Conservation (phyloP, 92 coral and sea anemone genomes). For the Ricordea florida region DNA sequence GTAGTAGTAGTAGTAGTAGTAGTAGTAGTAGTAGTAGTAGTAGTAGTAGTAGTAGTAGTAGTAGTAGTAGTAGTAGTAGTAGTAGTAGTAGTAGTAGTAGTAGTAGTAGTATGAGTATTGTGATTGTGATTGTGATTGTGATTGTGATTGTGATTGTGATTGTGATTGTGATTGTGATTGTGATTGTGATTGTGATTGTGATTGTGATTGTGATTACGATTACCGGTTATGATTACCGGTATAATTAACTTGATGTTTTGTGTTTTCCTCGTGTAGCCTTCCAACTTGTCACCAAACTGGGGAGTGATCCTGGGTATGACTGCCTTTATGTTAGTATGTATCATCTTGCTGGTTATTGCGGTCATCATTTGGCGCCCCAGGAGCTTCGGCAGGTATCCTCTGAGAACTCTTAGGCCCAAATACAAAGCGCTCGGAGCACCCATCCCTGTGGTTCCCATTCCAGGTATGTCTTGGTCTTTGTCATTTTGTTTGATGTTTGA, state of each 20-base stretch:
- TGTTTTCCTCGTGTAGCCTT: slow-evolving; percentile 57
- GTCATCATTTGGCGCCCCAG: slow-evolving; percentile 97
- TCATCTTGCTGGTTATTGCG: slow-evolving; percentile 92
- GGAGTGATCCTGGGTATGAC: slow-evolving; percentile 92
- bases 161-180: too few relatives aligned
- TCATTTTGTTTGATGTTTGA: too few relatives aligned
- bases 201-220: not conserved
- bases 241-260: not conserved
- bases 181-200: not conserved
- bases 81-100: too few relatives aligned
- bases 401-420: slow-evolving; percentile 90
- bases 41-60: too few relatives aligned
- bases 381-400: slow-evolving; percentile 88
- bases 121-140: too few relatives aligned
- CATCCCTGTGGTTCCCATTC: slow-evolving; percentile 95
- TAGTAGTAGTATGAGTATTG: not conserved
- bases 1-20: too few relatives aligned
- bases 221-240: not conserved
- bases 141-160: too few relatives aligned
- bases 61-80: too few relatives aligned
- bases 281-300: slow-evolving; percentile 93
- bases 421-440: slow-evolving; percentile 99
- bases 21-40: too few relatives aligned
- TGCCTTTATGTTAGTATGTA: slow-evolving; percentile 90
- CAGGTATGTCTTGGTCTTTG: slow-evolving; percentile 75